These are phyloP conservation scores for Leucosticte australis DNA, from an alignment of 2,113 vertebrate genomes.

Conservation along the genomic window DNA sequence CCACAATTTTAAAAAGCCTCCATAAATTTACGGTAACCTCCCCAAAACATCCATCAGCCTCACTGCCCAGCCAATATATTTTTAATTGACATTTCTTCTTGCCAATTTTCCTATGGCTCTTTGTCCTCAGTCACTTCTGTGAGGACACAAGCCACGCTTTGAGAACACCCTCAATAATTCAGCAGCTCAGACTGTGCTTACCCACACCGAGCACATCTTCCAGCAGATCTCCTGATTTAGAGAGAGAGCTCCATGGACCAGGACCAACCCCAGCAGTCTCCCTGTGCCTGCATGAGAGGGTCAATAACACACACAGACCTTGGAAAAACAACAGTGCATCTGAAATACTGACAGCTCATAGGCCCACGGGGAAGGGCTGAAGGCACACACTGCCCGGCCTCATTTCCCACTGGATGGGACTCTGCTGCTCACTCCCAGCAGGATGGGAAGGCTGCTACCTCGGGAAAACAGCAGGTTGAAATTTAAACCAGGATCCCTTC, in stretches of 20 bases:
- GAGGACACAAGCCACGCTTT: background rate
- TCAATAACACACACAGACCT: background rate
- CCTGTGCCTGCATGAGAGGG: fast-evolving
- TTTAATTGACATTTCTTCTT: background rate
- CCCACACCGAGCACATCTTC: background rate
- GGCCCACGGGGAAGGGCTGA: background rate
- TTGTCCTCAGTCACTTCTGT: background rate
- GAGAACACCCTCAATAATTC: background rate
- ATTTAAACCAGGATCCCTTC: background rate
- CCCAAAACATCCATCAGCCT: background rate
- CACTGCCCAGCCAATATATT: fast-evolving
- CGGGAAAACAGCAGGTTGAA: background rate
- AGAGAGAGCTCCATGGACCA: background rate
- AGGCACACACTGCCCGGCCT: background rate
- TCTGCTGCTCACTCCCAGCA: background rate
- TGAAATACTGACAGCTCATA: background rate
- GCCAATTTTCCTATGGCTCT: background rate
- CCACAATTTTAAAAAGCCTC: background rate
- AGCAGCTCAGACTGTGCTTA: background rate
- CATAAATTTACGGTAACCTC: background rate
- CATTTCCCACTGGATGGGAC: background rate
- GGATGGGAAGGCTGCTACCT: background rate
- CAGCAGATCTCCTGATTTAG: background rate
- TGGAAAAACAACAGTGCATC: background rate
- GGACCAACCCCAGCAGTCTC: background rate